phyloP scores from a whole-genome alignment of 2,888 invertebrate species.

The Drosophila emarginata region DNA sequence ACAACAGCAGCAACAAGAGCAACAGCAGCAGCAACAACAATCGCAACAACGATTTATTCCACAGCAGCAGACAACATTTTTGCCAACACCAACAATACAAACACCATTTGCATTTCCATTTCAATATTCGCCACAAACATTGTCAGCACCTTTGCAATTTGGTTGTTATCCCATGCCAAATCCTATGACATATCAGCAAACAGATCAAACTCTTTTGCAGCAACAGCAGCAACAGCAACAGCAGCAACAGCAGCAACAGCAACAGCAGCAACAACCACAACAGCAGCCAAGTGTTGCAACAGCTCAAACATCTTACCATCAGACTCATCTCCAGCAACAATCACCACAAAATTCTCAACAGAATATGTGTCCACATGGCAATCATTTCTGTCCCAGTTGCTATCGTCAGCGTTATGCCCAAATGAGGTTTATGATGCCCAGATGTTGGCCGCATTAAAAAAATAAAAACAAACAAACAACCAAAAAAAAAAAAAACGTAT shows the following conservation, averaged over 20 bases:
- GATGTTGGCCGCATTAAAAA: constrained; percentile 49
- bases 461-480: too few relatives aligned
- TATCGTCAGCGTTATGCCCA: constrained; percentile 52
- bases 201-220: background rate
- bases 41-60: too few relatives aligned
- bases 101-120: background rate
- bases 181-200: background rate
- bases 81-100: background rate
- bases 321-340: background rate
- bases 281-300: background rate
- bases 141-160: constrained; percentile 7
- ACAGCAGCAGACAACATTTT: background rate
- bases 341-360: background rate
- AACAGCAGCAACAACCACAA: constrained; percentile 19
- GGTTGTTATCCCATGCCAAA: constrained; percentile 13
- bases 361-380: constrained; percentile 20
- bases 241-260: background rate
- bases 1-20: background rate
- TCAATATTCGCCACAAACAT: background rate
- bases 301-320: background rate
- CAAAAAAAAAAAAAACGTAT: too few relatives aligned
- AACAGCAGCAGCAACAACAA: background rate
- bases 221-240: background rate
- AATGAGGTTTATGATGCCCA: constrained; percentile 65
- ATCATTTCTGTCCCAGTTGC: constrained; percentile 32